Evolutionary conservation across 2,113 vertebrate genomes (phyloP).

Genomic region (Paraplagusia blochii): DNA sequence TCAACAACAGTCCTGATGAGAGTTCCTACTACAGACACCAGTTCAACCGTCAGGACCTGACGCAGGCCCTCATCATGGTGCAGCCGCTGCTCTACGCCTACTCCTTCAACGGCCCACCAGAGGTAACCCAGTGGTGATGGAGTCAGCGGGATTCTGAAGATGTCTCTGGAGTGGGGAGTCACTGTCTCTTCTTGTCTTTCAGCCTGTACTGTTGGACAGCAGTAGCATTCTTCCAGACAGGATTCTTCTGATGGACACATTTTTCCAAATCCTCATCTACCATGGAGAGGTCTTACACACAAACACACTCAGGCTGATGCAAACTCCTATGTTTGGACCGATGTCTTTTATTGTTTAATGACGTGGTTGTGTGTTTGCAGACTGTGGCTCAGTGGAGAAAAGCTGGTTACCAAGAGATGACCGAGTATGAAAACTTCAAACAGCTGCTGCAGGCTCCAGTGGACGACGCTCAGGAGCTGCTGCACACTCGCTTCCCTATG

Average conservation of each 20-base stretch:
- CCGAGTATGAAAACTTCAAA: conserved; percentile 92
- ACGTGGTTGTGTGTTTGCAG: conserved; percentile 59
- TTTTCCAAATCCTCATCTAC: conserved; percentile 98
- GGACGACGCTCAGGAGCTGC: conserved; percentile 95
- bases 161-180: background rate
- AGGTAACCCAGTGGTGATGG: conserved; percentile 72
- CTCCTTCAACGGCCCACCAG: conserved; percentile 93
- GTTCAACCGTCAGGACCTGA: conserved; percentile 95
- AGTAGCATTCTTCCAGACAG: conserved; percentile 97
- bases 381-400: conserved; percentile 97
- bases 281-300: conserved; percentile 86
- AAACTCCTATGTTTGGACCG: background rate
- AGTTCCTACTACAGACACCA: conserved; percentile 95
- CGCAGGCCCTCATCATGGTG: conserved; percentile 97
- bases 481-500: conserved; percentile 95
- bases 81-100: conserved; percentile 96
- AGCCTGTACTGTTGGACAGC: conserved; percentile 96
- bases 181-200: background rate
- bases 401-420: conserved; percentile 93
- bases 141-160: background rate
- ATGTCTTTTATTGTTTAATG: background rate
- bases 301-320: background rate
- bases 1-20: conserved; percentile 98
- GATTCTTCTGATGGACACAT: conserved; percentile 97
- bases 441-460: conserved; percentile 92